Evolutionary conservation across 2,113 vertebrate genomes (phyloP).

Genomic region (Panthera tigris): DNA sequence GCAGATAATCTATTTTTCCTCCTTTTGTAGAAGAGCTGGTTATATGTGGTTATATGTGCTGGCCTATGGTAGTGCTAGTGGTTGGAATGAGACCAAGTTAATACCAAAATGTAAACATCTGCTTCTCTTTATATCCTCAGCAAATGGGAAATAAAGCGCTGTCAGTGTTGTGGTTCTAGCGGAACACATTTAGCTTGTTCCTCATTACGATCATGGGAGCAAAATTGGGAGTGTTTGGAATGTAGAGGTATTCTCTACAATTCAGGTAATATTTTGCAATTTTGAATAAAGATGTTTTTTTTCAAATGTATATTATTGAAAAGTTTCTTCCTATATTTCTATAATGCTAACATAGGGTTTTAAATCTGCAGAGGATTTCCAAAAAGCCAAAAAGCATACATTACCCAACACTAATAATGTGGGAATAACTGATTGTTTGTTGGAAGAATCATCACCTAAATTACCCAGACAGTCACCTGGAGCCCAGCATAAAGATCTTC

Average conservation of each 20-base stretch:
- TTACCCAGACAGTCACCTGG: slow-evolving; percentile 81
- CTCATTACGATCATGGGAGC: slow-evolving; percentile 84
- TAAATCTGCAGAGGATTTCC: slow-evolving; percentile 78
- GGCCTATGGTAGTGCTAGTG: not conserved
- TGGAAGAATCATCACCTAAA: slow-evolving; percentile 86
- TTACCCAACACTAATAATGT: slow-evolving; percentile 76
- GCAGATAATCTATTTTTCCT: not conserved
- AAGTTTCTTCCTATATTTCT: slow-evolving; percentile 33
- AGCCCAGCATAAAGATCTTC: slow-evolving; percentile 74
- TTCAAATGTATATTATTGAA: slow-evolving; percentile 41
- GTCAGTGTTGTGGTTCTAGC: slow-evolving; percentile 93
- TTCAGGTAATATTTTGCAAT: slow-evolving; percentile 86
- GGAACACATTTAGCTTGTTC: slow-evolving; percentile 96
- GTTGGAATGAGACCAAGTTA: not conserved
- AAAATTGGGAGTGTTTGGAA: slow-evolving; percentile 93
- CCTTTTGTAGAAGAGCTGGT: not conserved
- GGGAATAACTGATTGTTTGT: slow-evolving; percentile 75
- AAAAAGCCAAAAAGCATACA: slow-evolving; percentile 77
- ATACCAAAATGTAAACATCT: slow-evolving; percentile 8
- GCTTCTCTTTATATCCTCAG: slow-evolving; percentile 83
- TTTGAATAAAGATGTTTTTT: slow-evolving; percentile 43
- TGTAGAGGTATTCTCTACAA: slow-evolving; percentile 88
- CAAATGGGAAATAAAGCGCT: slow-evolving; percentile 93
- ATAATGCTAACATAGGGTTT: slow-evolving; percentile 49
- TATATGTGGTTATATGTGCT: not conserved